Evolutionary conservation across 1,140 invertebrate genomes (phyloP).

Genomic region (Pissodes strobi): DNA sequence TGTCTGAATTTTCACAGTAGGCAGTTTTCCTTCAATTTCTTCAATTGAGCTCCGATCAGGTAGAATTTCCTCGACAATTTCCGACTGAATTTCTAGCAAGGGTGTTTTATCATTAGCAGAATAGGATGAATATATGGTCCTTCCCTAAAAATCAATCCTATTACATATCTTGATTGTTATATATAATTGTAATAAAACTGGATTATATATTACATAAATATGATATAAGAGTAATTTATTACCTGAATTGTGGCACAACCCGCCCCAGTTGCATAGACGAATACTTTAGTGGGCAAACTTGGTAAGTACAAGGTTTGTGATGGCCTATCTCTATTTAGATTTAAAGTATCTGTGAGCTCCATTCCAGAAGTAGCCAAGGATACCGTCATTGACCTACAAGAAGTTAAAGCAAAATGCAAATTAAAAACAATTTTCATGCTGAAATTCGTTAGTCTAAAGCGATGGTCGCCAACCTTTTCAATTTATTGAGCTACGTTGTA

Average conservation of each 20-base stretch:
- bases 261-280: conserved; percentile 68
- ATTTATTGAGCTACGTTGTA: too few species aligned
- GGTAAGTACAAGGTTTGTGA: conserved; percentile 62
- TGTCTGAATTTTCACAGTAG: conserved; percentile 63
- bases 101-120: conserved; percentile 60
- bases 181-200: background rate
- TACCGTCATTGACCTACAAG: conserved; percentile 59
- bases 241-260: conserved; percentile 69
- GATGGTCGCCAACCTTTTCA: too few species aligned
- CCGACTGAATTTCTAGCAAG: conserved; percentile 62
- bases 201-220: background rate
- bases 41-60: conserved; percentile 64
- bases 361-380: conserved; percentile 69
- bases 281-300: conserved; percentile 67
- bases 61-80: conserved; percentile 63
- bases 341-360: conserved; percentile 68
- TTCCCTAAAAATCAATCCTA: conserved; percentile 59
- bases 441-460: too few species aligned
- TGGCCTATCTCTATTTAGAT: conserved; percentile 61
- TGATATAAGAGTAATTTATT: conserved; percentile 3
- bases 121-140: conserved; percentile 65
- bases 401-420: too few species aligned
- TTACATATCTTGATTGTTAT: too few species aligned
- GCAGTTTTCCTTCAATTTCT: conserved; percentile 65
- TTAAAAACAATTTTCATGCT: too few species aligned